These are phyloP conservation scores for Guaruba guarouba DNA, from an alignment of 2,113 vertebrate species.

Conservation along the genomic window DNA sequence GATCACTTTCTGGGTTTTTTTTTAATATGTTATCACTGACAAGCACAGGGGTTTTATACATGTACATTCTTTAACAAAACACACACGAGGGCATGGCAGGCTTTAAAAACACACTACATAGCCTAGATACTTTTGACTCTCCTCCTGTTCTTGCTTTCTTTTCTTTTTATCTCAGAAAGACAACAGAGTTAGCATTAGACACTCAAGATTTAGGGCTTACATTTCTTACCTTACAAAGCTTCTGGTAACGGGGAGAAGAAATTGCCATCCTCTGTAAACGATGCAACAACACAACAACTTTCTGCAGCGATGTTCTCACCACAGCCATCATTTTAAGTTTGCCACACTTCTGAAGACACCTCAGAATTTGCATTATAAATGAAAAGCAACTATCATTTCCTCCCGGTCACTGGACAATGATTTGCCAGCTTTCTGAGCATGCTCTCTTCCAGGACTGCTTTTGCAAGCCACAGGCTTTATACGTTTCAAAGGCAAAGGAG, in stretches of 20 bases:
- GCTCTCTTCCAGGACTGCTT: constrained; percentile 77
- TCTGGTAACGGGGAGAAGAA: constrained; percentile 98
- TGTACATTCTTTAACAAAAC: not conserved
- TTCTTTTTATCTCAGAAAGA: not conserved
- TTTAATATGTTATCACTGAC: not conserved
- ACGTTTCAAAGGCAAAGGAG: constrained; percentile 64
- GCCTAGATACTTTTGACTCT: not conserved
- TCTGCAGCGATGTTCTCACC: constrained; percentile 98
- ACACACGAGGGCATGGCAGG: not conserved
- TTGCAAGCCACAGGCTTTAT: constrained; percentile 67
- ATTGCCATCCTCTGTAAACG: constrained; percentile 99
- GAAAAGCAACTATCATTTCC: constrained; percentile 86
- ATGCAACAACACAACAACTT: constrained; percentile 99
- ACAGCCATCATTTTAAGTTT: constrained; percentile 99
- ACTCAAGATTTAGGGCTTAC: constrained; percentile 18
- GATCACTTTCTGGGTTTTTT: not conserved
- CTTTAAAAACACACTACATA: not conserved
- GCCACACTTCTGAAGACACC: constrained; percentile 92
- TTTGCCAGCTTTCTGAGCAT: constrained; percentile 84
- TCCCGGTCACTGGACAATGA: constrained; percentile 82
- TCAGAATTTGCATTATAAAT: constrained; percentile 96
- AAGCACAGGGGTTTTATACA: not conserved
- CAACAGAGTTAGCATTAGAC: not conserved
- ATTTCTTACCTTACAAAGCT: constrained; percentile 92
- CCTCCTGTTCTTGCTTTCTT: not conserved